Evolutionary conservation across 1,140 invertebrate genomes (phyloP).

Genomic region (Meteorus sp.): DNA sequence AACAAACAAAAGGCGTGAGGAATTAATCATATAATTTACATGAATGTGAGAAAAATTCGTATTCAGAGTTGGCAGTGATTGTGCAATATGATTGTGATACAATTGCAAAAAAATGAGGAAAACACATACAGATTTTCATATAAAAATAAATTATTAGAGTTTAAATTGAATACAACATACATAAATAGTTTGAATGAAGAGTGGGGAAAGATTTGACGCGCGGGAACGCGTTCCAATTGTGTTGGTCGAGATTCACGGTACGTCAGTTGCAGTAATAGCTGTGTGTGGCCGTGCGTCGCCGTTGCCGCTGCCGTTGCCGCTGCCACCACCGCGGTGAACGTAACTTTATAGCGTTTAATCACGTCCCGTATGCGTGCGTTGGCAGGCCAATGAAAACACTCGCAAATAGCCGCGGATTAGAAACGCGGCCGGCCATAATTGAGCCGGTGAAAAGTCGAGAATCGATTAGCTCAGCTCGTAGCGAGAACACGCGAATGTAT

Average conservation of each 20-base stretch:
- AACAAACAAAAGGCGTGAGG: no score
- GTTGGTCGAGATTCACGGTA: conserved; percentile 23
- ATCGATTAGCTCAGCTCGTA: conserved; percentile 18
- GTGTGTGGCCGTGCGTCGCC: no score
- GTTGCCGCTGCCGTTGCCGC: background rate
- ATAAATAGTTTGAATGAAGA: no score
- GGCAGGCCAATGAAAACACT: conserved; percentile 21
- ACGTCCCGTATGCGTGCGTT: conserved; percentile 16
- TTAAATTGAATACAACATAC: no score
- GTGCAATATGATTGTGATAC: no score
- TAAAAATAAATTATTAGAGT: no score
- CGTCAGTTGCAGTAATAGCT: conserved; percentile 24
- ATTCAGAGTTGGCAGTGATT: no score
- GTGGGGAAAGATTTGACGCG: no score
- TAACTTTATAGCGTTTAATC: conserved; percentile 30
- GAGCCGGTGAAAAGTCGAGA: conserved; percentile 26
- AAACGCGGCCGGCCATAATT: conserved; percentile 19
- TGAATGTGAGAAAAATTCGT: no score
- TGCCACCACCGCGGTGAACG: conserved; percentile 6
- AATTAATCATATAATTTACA: no score
- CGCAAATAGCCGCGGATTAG: conserved; percentile 24
- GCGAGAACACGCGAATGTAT: background rate
- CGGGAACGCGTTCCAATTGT: conserved; percentile 12
- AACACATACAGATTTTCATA: no score
- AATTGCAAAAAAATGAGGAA: no score